These are phyloP conservation scores for Myathropa florea DNA, from an alignment of 2,888 invertebrate genomes.

Conservation along the genomic window DNA sequence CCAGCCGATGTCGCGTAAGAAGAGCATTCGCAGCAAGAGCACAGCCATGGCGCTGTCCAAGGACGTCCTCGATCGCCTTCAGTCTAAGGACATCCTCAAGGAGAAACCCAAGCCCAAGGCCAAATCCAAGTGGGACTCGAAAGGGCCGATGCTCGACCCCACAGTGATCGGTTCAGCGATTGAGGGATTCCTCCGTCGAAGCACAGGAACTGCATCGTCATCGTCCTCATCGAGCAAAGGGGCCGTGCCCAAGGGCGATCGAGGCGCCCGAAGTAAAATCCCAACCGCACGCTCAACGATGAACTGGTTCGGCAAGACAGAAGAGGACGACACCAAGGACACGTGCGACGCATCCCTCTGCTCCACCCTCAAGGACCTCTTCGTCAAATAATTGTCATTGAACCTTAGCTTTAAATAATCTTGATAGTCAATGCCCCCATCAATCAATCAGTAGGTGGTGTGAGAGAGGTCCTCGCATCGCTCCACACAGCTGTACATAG, in stretches of 20 bases:
- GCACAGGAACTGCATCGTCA: constrained; percentile 78
- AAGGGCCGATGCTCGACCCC: constrained; percentile 87
- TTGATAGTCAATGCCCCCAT: constrained; percentile 47
- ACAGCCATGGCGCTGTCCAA: constrained; percentile 82
- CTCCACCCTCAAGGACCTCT: constrained; percentile 91
- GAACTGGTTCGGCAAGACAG: constrained; percentile 85
- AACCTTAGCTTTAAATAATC: constrained; percentile 74
- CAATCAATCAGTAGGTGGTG: background rate
- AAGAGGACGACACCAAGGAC: constrained; percentile 86
- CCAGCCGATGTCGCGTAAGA: constrained; percentile 87
- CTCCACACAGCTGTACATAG: constrained; percentile 26
- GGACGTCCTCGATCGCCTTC: constrained; percentile 83
- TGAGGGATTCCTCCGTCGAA: constrained; percentile 88
- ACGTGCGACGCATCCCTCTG: constrained; percentile 91
- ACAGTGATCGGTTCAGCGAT: constrained; percentile 91
- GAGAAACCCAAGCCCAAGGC: constrained; percentile 80
- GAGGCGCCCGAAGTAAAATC: constrained; percentile 74
- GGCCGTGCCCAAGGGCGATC: constrained; percentile 79
- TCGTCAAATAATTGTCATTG: constrained; percentile 86
- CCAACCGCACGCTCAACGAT: constrained; percentile 78
- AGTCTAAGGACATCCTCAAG: constrained; percentile 81
- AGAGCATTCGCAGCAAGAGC: constrained; percentile 82
- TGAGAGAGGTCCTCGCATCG: background rate
- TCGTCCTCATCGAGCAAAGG: constrained; percentile 78
- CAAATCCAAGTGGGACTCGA: constrained; percentile 78